phyloP scores from a whole-genome alignment of 2,888 invertebrate genomes.

The Rugalucina vietnamica region DNA sequence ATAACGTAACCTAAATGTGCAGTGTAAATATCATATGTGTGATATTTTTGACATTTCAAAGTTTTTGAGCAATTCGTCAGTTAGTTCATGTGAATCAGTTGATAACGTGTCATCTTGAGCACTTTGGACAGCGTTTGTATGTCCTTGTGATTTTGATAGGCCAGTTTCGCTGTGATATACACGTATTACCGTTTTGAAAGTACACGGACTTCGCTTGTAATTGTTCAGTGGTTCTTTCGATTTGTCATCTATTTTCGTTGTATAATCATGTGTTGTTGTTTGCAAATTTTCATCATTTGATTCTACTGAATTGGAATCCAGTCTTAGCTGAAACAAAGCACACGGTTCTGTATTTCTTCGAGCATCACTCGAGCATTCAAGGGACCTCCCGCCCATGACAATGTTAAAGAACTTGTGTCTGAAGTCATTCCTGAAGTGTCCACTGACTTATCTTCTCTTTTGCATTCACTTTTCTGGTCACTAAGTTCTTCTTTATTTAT shows the following conservation, averaged over 20 bases:
- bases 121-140: too few relatives aligned
- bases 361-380: slow-evolving; percentile 55
- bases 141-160: too few relatives aligned
- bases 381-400: slow-evolving; percentile 61
- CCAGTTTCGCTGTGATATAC: slow-evolving; percentile 67
- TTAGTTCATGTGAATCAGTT: slow-evolving; percentile 62
- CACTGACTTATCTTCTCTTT: slow-evolving; percentile 19
- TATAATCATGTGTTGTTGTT: not conserved
- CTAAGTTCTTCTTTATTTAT: not conserved
- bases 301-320: not conserved
- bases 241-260: not conserved
- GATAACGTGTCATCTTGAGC: slow-evolving; percentile 46
- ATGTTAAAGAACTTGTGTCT: slow-evolving; percentile 47
- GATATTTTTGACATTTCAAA: slow-evolving; percentile 62
- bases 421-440: slow-evolving; percentile 54
- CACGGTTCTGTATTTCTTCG: slow-evolving; percentile 58
- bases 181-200: slow-evolving; percentile 13
- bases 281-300: not conserved
- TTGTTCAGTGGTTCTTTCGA: not conserved
- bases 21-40: slow-evolving; percentile 51
- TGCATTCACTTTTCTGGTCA: not conserved
- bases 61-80: slow-evolving; percentile 66
- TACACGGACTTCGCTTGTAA: not conserved
- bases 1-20: too few relatives aligned
- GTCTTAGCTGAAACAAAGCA: not conserved